Percentiles rank a stretch among this genome's conserved stretches.
Conservation (phyloP, 2,113 vertebrate species). For the Chaetops frenatus region DNA sequence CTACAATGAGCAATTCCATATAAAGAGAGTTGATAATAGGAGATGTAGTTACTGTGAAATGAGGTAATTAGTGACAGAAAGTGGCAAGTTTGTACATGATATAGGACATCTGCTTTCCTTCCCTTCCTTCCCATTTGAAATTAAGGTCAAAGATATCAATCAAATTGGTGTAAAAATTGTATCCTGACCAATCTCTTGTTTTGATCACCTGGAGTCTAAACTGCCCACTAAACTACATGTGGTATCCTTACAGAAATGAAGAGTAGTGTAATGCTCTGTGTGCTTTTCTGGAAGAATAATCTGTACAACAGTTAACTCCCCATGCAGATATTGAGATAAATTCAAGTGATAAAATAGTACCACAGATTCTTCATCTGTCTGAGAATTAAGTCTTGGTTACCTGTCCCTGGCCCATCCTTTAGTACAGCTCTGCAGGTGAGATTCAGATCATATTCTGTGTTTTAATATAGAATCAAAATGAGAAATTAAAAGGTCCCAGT, state of each 20-base stretch:
- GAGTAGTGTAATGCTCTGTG: not conserved
- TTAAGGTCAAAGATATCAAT: not conserved
- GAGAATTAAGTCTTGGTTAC: not conserved
- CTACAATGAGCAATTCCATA: not conserved
- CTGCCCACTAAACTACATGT: not conserved
- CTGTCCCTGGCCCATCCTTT: not conserved
- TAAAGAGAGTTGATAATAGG: not conserved
- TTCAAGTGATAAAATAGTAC: not conserved
- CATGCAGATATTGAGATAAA: not conserved
- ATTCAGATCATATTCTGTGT: not conserved
- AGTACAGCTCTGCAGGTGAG: not conserved
- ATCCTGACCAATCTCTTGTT: not conserved
- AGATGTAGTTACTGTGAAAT: not conserved
- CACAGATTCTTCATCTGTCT: not conserved
- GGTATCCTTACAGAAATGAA: not conserved
- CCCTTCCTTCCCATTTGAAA: not conserved
- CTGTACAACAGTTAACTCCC: not conserved
- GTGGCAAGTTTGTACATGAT: not conserved
- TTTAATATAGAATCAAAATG: not conserved
- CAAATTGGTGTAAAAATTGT: not conserved
- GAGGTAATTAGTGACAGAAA: not conserved
- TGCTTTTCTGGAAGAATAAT: not conserved
- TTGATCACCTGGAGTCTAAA: not conserved
- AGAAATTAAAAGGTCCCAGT: not conserved
- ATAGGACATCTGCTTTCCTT: not conserved